Evolutionary conservation across 2,888 invertebrate genomes (phyloP).

Genomic region (Limnephilus marmoratus): DNA sequence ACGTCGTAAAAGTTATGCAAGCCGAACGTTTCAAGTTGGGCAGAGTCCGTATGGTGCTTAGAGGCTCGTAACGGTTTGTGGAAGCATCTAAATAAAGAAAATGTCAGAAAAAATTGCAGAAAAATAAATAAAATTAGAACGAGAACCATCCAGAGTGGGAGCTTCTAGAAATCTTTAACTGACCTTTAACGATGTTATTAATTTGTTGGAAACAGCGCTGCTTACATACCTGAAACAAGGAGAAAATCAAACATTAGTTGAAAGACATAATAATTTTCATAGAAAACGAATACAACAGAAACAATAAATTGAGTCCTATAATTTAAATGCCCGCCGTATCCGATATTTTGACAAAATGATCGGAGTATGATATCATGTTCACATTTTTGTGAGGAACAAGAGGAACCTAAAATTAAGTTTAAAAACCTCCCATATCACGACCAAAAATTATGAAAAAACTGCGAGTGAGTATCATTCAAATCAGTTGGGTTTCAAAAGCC

Average conservation of each 20-base stretch:
- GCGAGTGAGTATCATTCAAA: no score
- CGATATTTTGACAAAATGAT: no score
- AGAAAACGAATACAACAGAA: background rate
- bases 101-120: background rate
- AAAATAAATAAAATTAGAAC: background rate
- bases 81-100: background rate
- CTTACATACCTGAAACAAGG: conserved; percentile 46
- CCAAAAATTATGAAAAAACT: no score
- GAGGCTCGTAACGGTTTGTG: conserved; percentile 6
- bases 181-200: background rate
- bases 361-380: no score
- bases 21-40: background rate
- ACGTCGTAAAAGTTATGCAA: conserved; percentile 14
- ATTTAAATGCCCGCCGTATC: no score
- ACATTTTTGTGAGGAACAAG: no score
- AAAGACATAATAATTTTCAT: background rate
- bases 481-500: no score
- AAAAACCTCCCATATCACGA: no score
- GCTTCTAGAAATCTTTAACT: background rate
- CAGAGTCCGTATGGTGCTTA: background rate
- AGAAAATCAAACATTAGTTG: conserved; percentile 17
- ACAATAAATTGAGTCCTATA: no score
- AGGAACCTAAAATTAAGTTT: no score
- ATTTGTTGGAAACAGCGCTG: background rate
- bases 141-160: background rate